A percentile compares a stretch with the other conserved stretches of the same genome.
Conservation (phyloP, 2,113 vertebrate species). For the Athene noctua region DNA sequence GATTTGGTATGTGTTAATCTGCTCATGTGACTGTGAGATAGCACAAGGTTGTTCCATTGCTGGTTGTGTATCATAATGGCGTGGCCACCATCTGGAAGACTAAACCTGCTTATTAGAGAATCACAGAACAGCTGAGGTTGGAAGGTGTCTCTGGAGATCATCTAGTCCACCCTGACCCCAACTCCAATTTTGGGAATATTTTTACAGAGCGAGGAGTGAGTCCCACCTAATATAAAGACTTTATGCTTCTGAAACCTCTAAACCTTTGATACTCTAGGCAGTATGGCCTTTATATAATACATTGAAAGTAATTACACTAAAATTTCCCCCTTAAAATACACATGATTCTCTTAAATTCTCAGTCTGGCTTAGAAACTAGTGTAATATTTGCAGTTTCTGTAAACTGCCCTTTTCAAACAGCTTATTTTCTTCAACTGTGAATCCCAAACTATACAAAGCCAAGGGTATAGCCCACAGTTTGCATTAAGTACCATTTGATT, state of each 20-base stretch:
- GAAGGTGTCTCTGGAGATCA: background rate
- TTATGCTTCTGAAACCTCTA: background rate
- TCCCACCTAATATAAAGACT: background rate
- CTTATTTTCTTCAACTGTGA: background rate
- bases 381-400: background rate
- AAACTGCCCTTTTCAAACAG: background rate
- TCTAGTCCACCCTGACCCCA: background rate
- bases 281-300: background rate
- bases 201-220: background rate
- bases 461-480: conserved; percentile 19
- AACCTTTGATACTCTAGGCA: background rate
- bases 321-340: background rate
- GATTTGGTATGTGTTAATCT: background rate
- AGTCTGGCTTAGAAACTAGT: background rate
- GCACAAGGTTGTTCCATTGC: background rate
- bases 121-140: background rate
- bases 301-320: background rate
- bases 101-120: background rate
- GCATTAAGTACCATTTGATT: conserved; percentile 47
- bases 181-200: background rate
- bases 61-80: background rate
- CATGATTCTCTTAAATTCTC: background rate
- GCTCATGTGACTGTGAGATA: accelerated
- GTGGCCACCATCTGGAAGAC: background rate
- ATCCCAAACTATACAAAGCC: background rate